Evolutionary conservation across 2,797 vertebrate species (phyloP).

Genomic region (Ambastaia sidthimunki): DNA sequence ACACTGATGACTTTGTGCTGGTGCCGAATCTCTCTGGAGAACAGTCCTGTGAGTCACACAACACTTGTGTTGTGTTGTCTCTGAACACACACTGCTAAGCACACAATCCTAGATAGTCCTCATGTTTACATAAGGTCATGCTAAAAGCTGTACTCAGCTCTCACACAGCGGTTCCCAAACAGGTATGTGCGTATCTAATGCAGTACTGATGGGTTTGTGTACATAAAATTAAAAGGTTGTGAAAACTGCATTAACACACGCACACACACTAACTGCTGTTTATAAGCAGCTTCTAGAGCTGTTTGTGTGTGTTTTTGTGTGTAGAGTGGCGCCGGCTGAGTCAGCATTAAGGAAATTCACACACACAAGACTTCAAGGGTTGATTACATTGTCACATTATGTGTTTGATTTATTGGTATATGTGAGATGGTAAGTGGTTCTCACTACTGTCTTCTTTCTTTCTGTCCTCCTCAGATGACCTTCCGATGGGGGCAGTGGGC

Average conservation of each 20-base stretch:
- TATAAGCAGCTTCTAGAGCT: background rate
- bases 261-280: too few species aligned
- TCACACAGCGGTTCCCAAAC: background rate
- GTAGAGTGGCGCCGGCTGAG: background rate
- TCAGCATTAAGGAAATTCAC: background rate
- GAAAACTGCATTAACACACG: too few species aligned
- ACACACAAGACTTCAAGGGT: background rate
- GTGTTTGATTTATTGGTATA: constrained; percentile 29
- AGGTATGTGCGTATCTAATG: background rate
- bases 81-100: background rate
- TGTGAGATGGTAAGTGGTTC: constrained; percentile 33
- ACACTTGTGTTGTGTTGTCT: background rate
- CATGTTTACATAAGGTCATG: background rate
- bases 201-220: too few species aligned
- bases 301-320: background rate
- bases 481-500: constrained; percentile 81
- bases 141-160: too few species aligned
- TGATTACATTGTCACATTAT: background rate
- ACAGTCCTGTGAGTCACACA: constrained; percentile 86
- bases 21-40: constrained; percentile 93
- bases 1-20: constrained; percentile 97
- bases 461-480: constrained; percentile 80
- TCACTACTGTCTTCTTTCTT: constrained; percentile 18
- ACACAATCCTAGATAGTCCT: background rate
- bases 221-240: too few species aligned